These are phyloP conservation scores for Pteronotus mesoamericanus DNA, from an alignment of 2,797 vertebrate species.

Conservation along the genomic window DNA sequence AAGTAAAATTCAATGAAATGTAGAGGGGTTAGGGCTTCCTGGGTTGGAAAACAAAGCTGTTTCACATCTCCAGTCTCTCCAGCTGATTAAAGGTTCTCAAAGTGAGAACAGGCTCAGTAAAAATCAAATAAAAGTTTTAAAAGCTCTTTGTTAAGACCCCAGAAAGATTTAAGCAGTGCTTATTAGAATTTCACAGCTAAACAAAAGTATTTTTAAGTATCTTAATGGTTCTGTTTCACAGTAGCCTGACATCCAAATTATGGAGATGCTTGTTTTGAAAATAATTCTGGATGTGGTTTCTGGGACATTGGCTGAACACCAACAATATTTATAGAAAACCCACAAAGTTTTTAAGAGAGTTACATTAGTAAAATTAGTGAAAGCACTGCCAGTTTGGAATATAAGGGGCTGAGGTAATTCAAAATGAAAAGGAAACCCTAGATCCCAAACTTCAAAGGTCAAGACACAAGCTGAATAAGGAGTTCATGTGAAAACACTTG, in stretches of 20 bases:
- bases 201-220: not conserved
- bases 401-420: not conserved
- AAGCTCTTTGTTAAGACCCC: not conserved
- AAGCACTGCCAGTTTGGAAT: not conserved
- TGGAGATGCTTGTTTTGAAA: not conserved
- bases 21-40: not conserved
- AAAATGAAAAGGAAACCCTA: not conserved
- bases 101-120: not conserved
- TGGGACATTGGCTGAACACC: not conserved
- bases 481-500: not conserved
- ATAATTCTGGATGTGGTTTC: not conserved
- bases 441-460: not conserved
- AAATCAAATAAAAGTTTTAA: not conserved
- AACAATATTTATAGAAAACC: not conserved
- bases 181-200: not conserved
- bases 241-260: not conserved
- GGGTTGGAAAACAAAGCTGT: not conserved
- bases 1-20: not conserved
- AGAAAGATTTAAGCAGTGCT: not conserved
- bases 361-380: not conserved
- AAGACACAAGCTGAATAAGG: not conserved
- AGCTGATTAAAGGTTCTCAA: not conserved
- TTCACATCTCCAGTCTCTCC: not conserved
- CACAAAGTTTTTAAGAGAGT: not conserved
- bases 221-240: not conserved